phyloP scores from a whole-genome alignment of 1,140 invertebrate genomes.

The Acyrthosiphon pisum region DNA sequence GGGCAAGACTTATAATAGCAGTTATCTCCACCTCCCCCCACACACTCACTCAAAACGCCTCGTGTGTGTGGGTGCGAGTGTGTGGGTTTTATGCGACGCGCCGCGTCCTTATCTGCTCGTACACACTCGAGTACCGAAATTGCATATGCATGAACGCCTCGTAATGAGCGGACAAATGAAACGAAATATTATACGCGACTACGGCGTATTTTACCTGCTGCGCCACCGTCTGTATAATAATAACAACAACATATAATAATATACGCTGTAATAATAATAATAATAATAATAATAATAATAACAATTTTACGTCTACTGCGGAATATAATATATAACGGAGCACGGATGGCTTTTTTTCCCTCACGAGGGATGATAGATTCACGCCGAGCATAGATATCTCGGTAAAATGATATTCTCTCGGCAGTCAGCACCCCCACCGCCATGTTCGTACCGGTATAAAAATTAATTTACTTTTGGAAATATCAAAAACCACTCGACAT shows the following conservation, averaged over 20 bases:
- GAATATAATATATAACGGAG: not conserved
- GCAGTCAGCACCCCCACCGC: too few relatives aligned
- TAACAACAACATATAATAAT: not conserved
- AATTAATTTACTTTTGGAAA: not conserved
- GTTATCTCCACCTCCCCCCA: not conserved
- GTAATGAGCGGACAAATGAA: constrained; percentile 2
- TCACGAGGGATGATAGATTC: not conserved
- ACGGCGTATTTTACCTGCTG: not conserved
- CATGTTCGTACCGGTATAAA: not conserved
- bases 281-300: not conserved
- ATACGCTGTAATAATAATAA: too few relatives aligned
- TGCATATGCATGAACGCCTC: constrained; percentile 54
- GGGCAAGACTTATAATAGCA: not conserved
- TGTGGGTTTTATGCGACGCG: not conserved
- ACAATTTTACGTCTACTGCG: not conserved
- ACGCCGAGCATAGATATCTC: not conserved
- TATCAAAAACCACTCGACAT: not conserved
- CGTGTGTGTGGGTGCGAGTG: not conserved
- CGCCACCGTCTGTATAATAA: not conserved
- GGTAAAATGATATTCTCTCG: too few relatives aligned
- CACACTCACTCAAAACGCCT: not conserved
- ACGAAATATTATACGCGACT: not conserved
- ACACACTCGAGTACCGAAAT: constrained; percentile 53
- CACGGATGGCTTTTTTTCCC: not conserved
- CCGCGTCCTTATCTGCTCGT: constrained; percentile 40